Percentiles rank a stretch among this genome's conserved stretches.
Conservation (phyloP, 2,113 vertebrate genomes). For the Cyprinodon tularosa region DNA sequence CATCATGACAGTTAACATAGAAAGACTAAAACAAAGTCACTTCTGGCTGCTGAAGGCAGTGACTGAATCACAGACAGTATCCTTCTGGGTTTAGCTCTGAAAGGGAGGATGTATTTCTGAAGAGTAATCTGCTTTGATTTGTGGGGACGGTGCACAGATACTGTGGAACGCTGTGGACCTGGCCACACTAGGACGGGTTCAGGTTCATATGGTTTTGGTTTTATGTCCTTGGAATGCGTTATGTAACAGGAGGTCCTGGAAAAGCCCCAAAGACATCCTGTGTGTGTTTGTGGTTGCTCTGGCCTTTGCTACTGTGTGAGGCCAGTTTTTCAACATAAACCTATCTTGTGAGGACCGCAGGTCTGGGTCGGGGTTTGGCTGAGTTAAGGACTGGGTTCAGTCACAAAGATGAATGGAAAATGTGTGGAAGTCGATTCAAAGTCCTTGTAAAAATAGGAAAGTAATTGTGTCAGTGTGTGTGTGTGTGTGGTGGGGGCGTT, state of each 20-base stretch:
- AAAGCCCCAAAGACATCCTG: neutral
- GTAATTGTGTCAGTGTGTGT: too few relatives aligned
- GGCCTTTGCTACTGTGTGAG: neutral
- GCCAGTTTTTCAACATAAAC: neutral
- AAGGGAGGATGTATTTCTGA: neutral
- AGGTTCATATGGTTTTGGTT: neutral
- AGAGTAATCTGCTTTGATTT: neutral
- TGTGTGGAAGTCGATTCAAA: too few relatives aligned
- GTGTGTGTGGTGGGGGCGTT: neutral
- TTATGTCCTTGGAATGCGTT: neutral
- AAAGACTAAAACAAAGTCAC: neutral
- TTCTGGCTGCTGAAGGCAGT: neutral
- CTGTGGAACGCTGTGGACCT: neutral
- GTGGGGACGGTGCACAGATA: neutral
- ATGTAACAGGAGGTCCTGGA: conserved; percentile 1
- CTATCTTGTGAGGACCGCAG: neutral
- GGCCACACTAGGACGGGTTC: neutral
- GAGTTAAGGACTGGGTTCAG: too few relatives aligned
- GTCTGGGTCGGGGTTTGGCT: too few relatives aligned
- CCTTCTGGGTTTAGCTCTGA: too few relatives aligned
- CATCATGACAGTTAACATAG: neutral
- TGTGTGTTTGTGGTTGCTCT: neutral
- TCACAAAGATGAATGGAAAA: too few relatives aligned
- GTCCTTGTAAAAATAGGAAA: too few relatives aligned
- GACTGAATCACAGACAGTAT: neutral